phyloP scores from a whole-genome alignment of 2,888 invertebrate genomes.

The Omphaloscelis lunosa region DNA sequence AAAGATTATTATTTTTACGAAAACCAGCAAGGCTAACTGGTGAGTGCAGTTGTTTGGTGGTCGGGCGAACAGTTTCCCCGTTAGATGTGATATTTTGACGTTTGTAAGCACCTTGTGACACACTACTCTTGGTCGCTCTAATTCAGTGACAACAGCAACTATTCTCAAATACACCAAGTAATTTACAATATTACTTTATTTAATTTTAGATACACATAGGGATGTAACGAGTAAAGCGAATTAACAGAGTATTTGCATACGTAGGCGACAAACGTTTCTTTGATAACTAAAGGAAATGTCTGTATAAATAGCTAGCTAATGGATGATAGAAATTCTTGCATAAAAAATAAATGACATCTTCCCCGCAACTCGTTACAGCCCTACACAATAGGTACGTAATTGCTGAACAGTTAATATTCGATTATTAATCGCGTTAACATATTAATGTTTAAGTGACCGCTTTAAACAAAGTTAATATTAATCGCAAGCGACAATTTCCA shows the following conservation, averaged over 20 bases:
- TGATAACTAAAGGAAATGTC: constrained; percentile 45
- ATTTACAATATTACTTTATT: constrained; percentile 73
- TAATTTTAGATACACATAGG: constrained; percentile 61
- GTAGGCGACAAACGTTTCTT: constrained; percentile 19
- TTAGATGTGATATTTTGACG: constrained; percentile 36
- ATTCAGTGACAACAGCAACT: constrained; percentile 67
- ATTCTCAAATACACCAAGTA: constrained; percentile 69
- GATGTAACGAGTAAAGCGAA: constrained; percentile 55
- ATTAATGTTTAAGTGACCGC: constrained; percentile 65
- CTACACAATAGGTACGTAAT: constrained; percentile 60
- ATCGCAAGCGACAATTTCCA: constrained; percentile 73
- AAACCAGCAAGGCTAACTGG: constrained; percentile 10
- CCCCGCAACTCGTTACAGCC: constrained; percentile 57
- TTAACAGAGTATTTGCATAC: constrained; percentile 27
- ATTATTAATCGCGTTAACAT: constrained; percentile 63
- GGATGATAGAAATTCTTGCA: constrained; percentile 27
- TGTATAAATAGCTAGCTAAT: constrained; percentile 58
- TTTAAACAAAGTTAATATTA: constrained; percentile 63
- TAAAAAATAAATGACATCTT: constrained; percentile 18
- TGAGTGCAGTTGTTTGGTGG: not conserved
- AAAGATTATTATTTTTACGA: not conserved
- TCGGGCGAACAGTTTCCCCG: not conserved
- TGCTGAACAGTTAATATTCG: constrained; percentile 67
- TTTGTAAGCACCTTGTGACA: constrained; percentile 54
- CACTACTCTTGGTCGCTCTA: constrained; percentile 70